Evolutionary conservation across 1,140 invertebrate genomes (phyloP).

Genomic region (Grapholita molesta): DNA sequence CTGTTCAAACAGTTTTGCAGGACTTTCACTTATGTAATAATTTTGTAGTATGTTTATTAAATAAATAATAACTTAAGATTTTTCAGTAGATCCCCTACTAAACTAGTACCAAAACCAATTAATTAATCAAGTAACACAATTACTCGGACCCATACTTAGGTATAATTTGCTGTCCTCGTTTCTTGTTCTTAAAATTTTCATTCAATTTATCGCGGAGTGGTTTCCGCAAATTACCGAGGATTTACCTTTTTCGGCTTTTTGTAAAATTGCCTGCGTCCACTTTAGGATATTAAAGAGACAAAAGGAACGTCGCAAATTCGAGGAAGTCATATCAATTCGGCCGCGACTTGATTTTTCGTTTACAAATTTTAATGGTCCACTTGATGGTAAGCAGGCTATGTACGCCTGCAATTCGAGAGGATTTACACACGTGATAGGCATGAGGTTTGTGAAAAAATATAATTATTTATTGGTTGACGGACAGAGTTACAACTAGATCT

Average conservation of each 20-base stretch:
- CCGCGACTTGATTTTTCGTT: not conserved
- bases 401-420: too few species aligned
- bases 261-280: slow-evolving; percentile 53
- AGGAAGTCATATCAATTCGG: slow-evolving; percentile 25
- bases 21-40: too few species aligned
- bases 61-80: too few species aligned
- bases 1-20: too few species aligned
- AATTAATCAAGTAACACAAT: not conserved
- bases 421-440: too few species aligned
- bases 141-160: not conserved
- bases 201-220: slow-evolving; percentile 49
- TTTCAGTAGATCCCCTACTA: too few species aligned
- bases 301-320: slow-evolving; percentile 42
- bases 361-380: too few species aligned
- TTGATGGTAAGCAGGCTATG: too few species aligned
- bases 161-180: slow-evolving; percentile 32
- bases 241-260: slow-evolving; percentile 44
- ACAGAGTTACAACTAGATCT: too few species aligned
- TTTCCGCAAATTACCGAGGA: slow-evolving; percentile 47
- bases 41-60: too few species aligned
- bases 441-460: too few species aligned
- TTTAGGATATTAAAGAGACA: slow-evolving; percentile 56
- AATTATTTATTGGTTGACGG: too few species aligned
- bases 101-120: slow-evolving; percentile 1
- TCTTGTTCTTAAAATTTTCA: slow-evolving; percentile 52